A percentile compares a stretch with the other conserved stretches of the same genome.
Conservation (phyloP, 2,797 vertebrate species). For the Masticophis lateralis region DNA sequence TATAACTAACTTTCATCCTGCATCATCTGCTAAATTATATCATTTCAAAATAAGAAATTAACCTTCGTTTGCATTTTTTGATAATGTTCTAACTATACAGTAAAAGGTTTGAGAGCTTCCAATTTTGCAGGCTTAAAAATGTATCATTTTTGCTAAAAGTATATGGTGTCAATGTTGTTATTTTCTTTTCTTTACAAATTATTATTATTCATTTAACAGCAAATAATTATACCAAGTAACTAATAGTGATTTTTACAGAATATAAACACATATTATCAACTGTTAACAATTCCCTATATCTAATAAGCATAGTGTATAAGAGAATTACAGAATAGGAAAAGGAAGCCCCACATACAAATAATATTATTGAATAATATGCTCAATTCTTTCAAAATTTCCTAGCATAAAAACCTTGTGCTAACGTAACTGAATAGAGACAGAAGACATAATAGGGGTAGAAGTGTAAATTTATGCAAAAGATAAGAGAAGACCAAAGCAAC, state of each 20-base stretch:
- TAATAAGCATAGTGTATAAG: background rate
- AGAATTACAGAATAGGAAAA: background rate
- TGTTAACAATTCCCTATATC: background rate
- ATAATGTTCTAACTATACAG: slow-evolving; percentile 34
- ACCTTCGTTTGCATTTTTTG: background rate
- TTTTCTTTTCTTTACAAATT: background rate
- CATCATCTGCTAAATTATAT: background rate
- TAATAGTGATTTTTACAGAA: background rate
- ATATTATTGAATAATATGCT: background rate
- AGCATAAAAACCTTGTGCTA: background rate
- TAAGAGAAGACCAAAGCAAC: background rate
- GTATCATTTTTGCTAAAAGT: slow-evolving; percentile 56
- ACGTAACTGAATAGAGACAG: slow-evolving; percentile 32
- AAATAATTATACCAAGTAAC: background rate
- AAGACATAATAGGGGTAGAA: slow-evolving; percentile 16
- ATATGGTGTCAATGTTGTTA: slow-evolving; percentile 30
- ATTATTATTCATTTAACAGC: background rate
- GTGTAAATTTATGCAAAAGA: slow-evolving; percentile 13
- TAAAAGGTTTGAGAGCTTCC: slow-evolving; percentile 35
- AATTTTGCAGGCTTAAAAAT: slow-evolving; percentile 46
- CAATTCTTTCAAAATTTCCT: background rate
- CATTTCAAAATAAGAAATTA: background rate
- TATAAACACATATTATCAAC: background rate
- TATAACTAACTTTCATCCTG: background rate
- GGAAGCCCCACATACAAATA: background rate